These are phyloP conservation scores for Xenus cinereus DNA, from an alignment of 2,113 vertebrate genomes.

Conservation along the genomic window DNA sequence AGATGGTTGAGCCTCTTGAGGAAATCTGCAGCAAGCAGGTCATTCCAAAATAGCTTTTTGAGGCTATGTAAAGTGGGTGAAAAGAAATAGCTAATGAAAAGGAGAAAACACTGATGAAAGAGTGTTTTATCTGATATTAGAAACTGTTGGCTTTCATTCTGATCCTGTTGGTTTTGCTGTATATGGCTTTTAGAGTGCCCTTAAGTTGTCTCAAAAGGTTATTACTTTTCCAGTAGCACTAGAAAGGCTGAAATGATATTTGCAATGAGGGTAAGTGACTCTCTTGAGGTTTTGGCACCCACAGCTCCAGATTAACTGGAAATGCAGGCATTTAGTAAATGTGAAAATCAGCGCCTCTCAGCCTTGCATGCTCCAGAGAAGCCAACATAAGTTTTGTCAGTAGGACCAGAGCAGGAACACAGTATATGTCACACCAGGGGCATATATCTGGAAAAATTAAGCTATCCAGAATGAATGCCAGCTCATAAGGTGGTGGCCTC, in stretches of 20 bases:
- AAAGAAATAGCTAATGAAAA: slow-evolving; percentile 5
- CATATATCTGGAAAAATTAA: background rate
- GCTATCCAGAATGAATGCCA: background rate
- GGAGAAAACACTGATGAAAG: background rate
- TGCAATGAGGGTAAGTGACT: slow-evolving; percentile 1
- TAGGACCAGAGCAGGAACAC: background rate
- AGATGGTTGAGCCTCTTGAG: background rate
- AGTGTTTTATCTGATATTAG: background rate
- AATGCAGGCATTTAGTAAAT: background rate
- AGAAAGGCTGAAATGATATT: slow-evolving; percentile 8
- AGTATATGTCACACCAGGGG: background rate
- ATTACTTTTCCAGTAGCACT: background rate
- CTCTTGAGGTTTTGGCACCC: slow-evolving; percentile 39
- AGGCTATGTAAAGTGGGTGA: background rate
- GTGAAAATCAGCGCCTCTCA: background rate
- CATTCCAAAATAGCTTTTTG: background rate
- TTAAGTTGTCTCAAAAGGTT: background rate
- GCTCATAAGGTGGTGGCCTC: background rate
- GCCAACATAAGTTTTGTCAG: background rate
- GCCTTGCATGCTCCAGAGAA: background rate
- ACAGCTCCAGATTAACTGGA: slow-evolving; percentile 3
- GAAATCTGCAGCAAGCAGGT: background rate
- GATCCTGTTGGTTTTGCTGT: background rate
- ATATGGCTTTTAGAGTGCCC: background rate
- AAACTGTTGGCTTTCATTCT: background rate